These are phyloP conservation scores for Spicauda simplicius DNA, from an alignment of 2,888 invertebrate species.

Conservation along the genomic window DNA sequence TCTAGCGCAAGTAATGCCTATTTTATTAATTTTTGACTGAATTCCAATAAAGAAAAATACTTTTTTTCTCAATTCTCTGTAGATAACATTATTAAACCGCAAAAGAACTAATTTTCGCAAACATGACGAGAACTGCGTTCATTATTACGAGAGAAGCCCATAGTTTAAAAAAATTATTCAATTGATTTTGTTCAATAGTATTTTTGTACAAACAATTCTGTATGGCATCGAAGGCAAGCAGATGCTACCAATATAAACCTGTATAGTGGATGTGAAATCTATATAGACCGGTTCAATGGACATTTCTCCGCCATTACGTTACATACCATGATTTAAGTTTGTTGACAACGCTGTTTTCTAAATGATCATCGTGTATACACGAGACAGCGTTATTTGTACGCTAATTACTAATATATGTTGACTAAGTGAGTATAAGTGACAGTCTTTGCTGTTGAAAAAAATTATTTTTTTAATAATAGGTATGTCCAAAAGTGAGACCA, in stretches of 20 bases:
- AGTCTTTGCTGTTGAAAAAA: not conserved
- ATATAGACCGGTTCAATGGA: slow-evolving; percentile 55
- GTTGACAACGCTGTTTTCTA: slow-evolving; percentile 23
- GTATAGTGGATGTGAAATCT: slow-evolving; percentile 62
- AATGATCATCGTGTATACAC: slow-evolving; percentile 6
- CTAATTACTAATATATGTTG: not conserved
- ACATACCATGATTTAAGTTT: slow-evolving; percentile 20
- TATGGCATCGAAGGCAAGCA: slow-evolving; percentile 1
- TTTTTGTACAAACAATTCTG: not conserved
- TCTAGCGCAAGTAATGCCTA: too few relatives aligned
- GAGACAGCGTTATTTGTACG: not conserved
- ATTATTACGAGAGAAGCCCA: too few relatives aligned
- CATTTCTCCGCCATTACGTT: slow-evolving; percentile 46
- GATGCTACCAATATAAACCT: slow-evolving; percentile 19
- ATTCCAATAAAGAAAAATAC: too few relatives aligned
- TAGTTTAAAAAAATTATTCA: too few relatives aligned
- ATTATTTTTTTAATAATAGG: too few relatives aligned
- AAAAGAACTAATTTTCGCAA: too few relatives aligned
- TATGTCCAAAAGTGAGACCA: too few relatives aligned
- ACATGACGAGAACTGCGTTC: too few relatives aligned
- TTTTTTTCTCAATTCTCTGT: too few relatives aligned
- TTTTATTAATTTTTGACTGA: too few relatives aligned
- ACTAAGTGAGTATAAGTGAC: not conserved
- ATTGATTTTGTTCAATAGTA: not conserved
- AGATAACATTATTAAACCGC: too few relatives aligned